A percentile compares a stretch with the other conserved stretches of the same genome.
These are phyloP conservation scores for Falcaria lacertinaria DNA, from an alignment of 2,888 invertebrate genomes.

Conservation along the genomic window DNA sequence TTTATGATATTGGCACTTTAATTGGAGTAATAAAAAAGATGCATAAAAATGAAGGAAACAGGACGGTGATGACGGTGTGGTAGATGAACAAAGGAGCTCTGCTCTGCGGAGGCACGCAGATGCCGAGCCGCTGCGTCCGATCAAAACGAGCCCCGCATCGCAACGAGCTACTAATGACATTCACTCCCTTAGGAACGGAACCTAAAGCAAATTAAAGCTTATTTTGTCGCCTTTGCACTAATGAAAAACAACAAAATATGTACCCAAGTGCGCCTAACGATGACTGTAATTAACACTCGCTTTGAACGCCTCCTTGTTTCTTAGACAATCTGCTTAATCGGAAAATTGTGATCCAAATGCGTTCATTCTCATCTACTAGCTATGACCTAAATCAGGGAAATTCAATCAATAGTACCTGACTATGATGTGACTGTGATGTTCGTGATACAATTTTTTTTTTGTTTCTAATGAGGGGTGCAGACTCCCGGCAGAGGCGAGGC, in stretches of 20 bases:
- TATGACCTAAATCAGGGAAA: too few relatives aligned
- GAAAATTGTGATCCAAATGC: too few relatives aligned
- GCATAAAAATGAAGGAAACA: conserved; percentile 18
- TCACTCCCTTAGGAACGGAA: conserved; percentile 4
- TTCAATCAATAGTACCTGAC: too few relatives aligned
- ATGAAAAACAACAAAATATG: background rate
- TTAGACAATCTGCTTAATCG: background rate
- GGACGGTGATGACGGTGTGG: conserved; percentile 7
- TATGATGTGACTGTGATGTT: too few relatives aligned
- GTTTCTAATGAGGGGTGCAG: conserved; percentile 30
- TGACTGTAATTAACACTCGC: background rate
- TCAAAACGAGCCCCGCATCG: conserved; percentile 5
- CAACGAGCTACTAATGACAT: conserved; percentile 15
- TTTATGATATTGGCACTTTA: background rate
- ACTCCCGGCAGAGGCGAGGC: conserved; percentile 4
- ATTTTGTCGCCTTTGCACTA: background rate
- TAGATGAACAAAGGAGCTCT: conserved; percentile 18
- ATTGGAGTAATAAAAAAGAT: conserved; percentile 11
- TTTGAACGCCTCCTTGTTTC: background rate
- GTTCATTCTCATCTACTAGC: too few relatives aligned
- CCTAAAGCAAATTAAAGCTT: background rate
- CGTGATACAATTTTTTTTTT: too few relatives aligned
- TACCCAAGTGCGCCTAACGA: background rate
- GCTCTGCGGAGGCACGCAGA: conserved; percentile 2
- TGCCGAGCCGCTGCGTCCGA: conserved; percentile 2